Conservation (phyloP, 2,888 invertebrate species). For the Agrilus mali region DNA sequence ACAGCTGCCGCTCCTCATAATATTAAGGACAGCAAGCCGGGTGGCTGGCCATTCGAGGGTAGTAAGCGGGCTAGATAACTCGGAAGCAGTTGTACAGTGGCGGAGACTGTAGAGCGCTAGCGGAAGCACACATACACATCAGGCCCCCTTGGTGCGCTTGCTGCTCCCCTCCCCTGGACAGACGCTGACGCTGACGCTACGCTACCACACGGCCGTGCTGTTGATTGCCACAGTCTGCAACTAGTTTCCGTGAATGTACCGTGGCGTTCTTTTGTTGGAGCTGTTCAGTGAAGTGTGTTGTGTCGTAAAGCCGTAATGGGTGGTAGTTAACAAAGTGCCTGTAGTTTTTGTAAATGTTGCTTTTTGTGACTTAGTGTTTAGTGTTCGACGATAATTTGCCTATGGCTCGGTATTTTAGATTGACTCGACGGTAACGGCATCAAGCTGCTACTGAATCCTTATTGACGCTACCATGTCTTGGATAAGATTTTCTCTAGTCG, state of each 20-base stretch:
- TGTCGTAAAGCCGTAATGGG: conserved; percentile 18
- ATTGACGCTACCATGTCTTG: conserved; percentile 29
- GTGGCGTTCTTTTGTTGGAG: conserved; percentile 21
- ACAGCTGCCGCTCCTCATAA: conserved; percentile 27
- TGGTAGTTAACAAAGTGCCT: conserved; percentile 11
- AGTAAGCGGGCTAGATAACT: conserved; percentile 23
- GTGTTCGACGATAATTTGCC: conserved; percentile 22
- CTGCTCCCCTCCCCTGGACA: conserved; percentile 22
- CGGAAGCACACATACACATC: conserved; percentile 25
- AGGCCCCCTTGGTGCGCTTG: conserved; percentile 31
- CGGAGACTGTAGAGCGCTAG: conserved; percentile 18
- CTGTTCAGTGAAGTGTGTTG: conserved; percentile 18
- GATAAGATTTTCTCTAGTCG: conserved; percentile 29
- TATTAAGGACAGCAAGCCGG: conserved; percentile 29
- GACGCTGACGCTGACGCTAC: conserved; percentile 12
- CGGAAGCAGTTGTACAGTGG: conserved; percentile 11
- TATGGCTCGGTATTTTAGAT: conserved; percentile 36
- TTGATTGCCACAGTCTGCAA: conserved; percentile 28
- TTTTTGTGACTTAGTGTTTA: conserved; percentile 16
- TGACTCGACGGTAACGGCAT: conserved; percentile 34
- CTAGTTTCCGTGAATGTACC: conserved; percentile 18
- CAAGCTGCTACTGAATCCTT: conserved; percentile 28
- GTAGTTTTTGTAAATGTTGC: conserved; percentile 15
- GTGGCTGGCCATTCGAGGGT: conserved; percentile 31
- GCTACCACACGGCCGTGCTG: conserved; percentile 27